phyloP scores from a whole-genome alignment of 1,140 invertebrate genomes.

The Polypedilum vanderplanki region DNA sequence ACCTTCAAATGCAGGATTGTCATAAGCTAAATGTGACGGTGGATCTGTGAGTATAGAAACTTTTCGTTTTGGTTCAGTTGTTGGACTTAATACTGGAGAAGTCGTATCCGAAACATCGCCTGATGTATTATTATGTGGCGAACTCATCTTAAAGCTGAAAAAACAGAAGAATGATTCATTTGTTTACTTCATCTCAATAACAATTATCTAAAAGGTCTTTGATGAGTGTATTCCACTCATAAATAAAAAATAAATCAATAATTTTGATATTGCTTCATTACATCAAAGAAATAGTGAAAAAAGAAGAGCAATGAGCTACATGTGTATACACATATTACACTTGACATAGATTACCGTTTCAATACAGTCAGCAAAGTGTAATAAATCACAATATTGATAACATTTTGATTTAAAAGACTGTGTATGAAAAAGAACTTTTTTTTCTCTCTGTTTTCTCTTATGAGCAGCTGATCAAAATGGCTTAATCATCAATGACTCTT shows the following conservation, averaged over 20 bases:
- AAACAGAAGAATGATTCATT: neutral
- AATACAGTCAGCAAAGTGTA: neutral
- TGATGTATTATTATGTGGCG: neutral
- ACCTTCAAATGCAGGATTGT: constrained; percentile 42
- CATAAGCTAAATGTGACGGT: constrained; percentile 35
- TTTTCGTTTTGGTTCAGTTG: constrained; percentile 40
- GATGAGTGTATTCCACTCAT: too few species aligned
- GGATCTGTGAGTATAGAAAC: constrained; percentile 43
- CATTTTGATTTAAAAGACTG: neutral
- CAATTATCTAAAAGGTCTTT: neutral
- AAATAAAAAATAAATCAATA: neutral
- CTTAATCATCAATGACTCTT: neutral
- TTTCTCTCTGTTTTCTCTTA: neutral
- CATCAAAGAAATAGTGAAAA: neutral
- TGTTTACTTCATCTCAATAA: neutral
- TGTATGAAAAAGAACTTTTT: neutral
- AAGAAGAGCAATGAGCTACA: neutral
- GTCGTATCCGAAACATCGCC: neutral
- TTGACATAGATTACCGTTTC: neutral
- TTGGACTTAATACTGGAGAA: neutral
- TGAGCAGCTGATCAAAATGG: neutral
- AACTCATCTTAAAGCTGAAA: neutral
- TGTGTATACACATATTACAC: neutral
- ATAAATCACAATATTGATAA: constrained; percentile 16
- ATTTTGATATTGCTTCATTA: neutral